Conservation (phyloP, 2,888 invertebrate genomes). For the Lycaena phlaeas region DNA sequence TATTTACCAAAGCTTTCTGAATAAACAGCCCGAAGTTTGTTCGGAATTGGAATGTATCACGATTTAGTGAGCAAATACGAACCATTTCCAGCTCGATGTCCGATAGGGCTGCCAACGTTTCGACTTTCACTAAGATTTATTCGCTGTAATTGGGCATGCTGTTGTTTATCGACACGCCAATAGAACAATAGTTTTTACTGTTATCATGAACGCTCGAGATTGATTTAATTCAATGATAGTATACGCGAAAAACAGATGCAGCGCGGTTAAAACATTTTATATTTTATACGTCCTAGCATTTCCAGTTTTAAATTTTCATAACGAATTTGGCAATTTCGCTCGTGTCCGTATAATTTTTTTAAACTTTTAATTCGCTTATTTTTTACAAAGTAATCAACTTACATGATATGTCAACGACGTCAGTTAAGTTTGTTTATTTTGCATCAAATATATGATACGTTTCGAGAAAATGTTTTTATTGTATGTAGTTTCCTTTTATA, state of each 20-base stretch:
- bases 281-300: no score
- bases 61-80: conserved; percentile 18
- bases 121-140: conserved; percentile 9
- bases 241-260: no score
- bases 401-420: no score
- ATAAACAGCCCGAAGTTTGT: conserved; percentile 34
- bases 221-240: not conserved
- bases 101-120: not conserved
- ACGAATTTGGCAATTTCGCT: no score
- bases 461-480: no score
- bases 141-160: conserved; percentile 4
- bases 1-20: conserved; percentile 47
- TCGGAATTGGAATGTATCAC: conserved; percentile 18
- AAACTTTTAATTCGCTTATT: no score
- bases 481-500: no score
- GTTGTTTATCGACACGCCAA: conserved; percentile 4
- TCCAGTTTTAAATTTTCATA: not conserved
- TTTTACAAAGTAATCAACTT: no score
- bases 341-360: no score
- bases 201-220: not conserved
- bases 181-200: conserved; percentile 6
- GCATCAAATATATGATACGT: no score
- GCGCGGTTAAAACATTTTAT: no score
- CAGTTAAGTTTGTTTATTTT: no score
- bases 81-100: conserved; percentile 2